Base-by-base conservation (phyloP, 2,113 vertebrate species). In the Oreamnos americanus region DNA sequence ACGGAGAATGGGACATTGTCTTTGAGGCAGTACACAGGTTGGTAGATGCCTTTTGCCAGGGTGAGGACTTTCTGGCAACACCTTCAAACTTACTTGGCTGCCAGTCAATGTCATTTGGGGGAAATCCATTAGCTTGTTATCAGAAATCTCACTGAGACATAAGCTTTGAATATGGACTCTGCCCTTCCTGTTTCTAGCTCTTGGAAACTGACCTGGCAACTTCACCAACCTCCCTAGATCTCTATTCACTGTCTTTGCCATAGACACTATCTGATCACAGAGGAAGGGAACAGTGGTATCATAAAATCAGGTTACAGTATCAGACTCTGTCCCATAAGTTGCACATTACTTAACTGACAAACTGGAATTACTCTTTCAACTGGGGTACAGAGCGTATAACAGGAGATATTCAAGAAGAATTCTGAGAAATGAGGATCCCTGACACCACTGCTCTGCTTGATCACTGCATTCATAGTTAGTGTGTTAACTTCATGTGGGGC, bases 101-200 rank as follows among this genome's bases (percentile, higher is more conserved):
- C 62, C 85, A 91, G 74, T 85, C 85, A 95, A 3, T 67, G 71
- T 62, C 82, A 96, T 62, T 78, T 93, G 58, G 60, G 43, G 58
- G 43, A 96, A 97, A 85, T 94, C 88, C 57, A 93, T 93, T 90
- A 51, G 60, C 49, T 90, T 88, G 28, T 90, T 96, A 96, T 60
- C 94, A 96, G 79, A 97, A 95, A 95, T 87, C 62, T 92, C 84
- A 93, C 15, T 64, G 91, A 79, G 67, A 86, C 26, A 23, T 21
- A 23, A 86, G 19, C 53, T 96, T 95, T 97, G 82, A 95, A 81
- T 76, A 74, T 71, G 83, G 45, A 96, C 78, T 49, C 64, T 93
- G 91, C 47, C 82, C 55, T 97, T 94, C 67, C 81, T 82, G 60
- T 71, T 96, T 86, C 45, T 81, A 11, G 71, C 60, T 89, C 83